phyloP scores from a whole-genome alignment of 2,113 vertebrate species.

The Pachycephala philippinensis region DNA sequence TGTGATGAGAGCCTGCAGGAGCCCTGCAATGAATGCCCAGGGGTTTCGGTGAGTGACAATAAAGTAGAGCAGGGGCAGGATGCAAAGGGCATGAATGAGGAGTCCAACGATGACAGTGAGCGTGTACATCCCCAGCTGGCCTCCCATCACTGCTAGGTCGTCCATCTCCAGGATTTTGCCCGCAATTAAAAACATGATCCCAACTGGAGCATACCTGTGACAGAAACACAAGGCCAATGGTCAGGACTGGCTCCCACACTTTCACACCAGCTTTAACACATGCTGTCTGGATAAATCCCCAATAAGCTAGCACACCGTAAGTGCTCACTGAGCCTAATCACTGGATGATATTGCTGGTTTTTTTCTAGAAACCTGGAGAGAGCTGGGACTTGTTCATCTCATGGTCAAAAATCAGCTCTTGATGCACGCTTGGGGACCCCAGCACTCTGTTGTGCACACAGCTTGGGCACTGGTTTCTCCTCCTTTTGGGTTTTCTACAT shows the following conservation, averaged over 20 bases:
- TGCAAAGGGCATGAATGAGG: conserved; percentile 86
- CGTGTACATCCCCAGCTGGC: conserved; percentile 95
- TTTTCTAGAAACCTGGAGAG: not conserved
- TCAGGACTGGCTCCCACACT: not conserved
- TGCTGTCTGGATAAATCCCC: not conserved
- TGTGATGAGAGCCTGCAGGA: conserved; percentile 93
- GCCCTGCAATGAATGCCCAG: conserved; percentile 85
- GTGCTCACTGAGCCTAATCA: not conserved
- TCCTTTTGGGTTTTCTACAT: not conserved
- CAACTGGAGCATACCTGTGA: conserved; percentile 91
- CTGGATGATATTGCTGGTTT: not conserved
- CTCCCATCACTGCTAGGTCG: conserved; percentile 86
- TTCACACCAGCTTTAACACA: not conserved
- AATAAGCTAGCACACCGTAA: not conserved
- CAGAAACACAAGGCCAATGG: not conserved
- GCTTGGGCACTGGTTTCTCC: not conserved
- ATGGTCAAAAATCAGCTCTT: not conserved
- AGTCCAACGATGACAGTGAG: conserved; percentile 90
- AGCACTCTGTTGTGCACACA: not conserved
- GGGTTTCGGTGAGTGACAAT: conserved; percentile 89
- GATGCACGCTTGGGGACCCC: not conserved
- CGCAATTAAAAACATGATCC: conserved; percentile 95
- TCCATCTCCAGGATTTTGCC: conserved; percentile 98
- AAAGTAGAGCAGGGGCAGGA: conserved; percentile 92
- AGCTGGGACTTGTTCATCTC: not conserved